Evolutionary conservation across 2,888 invertebrate species (phyloP).

Genomic region (Perizoma flavofasciatum): DNA sequence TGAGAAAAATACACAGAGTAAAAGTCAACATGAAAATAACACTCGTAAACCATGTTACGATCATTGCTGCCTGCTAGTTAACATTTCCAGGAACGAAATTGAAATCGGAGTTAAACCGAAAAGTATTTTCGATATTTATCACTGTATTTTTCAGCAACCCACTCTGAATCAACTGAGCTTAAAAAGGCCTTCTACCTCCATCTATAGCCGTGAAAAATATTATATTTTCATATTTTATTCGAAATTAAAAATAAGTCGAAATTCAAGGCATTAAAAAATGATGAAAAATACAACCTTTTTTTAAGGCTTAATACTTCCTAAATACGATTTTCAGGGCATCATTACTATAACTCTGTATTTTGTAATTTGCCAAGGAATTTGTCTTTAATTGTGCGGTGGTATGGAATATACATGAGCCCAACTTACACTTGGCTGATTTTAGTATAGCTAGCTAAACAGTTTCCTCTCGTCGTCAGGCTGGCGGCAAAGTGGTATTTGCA

Average conservation of each 20-base stretch:
- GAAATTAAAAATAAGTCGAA: too few species aligned
- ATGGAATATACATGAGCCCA: too few species aligned
- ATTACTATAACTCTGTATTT: too few species aligned
- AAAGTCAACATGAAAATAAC: neutral
- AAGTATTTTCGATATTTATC: slow-evolving; percentile 3
- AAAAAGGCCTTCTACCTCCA: slow-evolving; percentile 1
- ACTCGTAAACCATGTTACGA: neutral
- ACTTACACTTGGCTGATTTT: too few species aligned
- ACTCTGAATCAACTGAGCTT: neutral
- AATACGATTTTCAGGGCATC: too few species aligned
- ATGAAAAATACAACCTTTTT: too few species aligned
- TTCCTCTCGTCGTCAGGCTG: slow-evolving; percentile 64
- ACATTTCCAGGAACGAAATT: neutral
- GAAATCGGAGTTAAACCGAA: neutral
- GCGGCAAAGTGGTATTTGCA: slow-evolving; percentile 83
- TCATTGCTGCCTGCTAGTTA: too few species aligned
- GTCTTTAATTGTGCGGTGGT: too few species aligned
- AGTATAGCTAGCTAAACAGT: too few species aligned
- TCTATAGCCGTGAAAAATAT: neutral
- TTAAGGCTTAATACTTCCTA: too few species aligned
- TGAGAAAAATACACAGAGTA: neutral
- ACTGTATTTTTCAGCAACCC: neutral
- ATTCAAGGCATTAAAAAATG: too few species aligned
- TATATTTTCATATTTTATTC: neutral
- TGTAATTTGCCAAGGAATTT: too few species aligned